phyloP scores from a whole-genome alignment of 2,797 vertebrate species.

The Microctenopoma steveboyesi region DNA sequence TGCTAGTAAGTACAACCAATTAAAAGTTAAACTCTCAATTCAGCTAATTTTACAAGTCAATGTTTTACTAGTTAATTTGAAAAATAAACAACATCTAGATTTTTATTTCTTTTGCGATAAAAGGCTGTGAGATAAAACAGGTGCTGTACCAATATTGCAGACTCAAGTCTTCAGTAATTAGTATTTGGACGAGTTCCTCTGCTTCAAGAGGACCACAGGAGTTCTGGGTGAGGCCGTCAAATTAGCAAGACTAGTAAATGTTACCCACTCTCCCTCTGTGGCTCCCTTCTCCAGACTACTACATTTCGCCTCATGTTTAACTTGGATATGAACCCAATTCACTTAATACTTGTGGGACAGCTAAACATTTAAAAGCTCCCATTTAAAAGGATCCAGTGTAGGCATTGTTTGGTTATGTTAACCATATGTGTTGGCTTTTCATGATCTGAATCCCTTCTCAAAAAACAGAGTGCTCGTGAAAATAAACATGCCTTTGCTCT shows the following conservation, averaged over 20 bases:
- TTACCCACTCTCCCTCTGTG: constrained; percentile 64
- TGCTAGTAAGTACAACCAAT: constrained; percentile 27
- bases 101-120: constrained; percentile 11
- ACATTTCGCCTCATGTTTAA: constrained; percentile 80
- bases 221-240: constrained; percentile 67
- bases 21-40: constrained; percentile 21
- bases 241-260: constrained; percentile 76
- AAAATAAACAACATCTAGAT: constrained; percentile 46
- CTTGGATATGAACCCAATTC: constrained; percentile 80
- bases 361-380: constrained; percentile 81
- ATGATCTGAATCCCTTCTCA: constrained; percentile 77
- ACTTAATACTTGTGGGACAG: constrained; percentile 83
- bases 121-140: constrained; percentile 61
- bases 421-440: constrained; percentile 85
- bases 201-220: constrained; percentile 67
- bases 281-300: constrained; percentile 77
- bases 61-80: constrained; percentile 26
- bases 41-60: constrained; percentile 28
- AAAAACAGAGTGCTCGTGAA: constrained; percentile 77
- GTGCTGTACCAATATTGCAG: constrained; percentile 51
- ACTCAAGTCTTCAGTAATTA: constrained; percentile 65
- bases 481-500: constrained; percentile 85
- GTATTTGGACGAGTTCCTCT: constrained; percentile 63
- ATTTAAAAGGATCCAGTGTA: constrained; percentile 84
- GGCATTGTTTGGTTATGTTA: constrained; percentile 87